Percentiles rank a stretch among this genome's conserved stretches.
These are phyloP conservation scores for Rhineura floridana DNA, from an alignment of 2,113 vertebrate genomes.

Conservation along the genomic window DNA sequence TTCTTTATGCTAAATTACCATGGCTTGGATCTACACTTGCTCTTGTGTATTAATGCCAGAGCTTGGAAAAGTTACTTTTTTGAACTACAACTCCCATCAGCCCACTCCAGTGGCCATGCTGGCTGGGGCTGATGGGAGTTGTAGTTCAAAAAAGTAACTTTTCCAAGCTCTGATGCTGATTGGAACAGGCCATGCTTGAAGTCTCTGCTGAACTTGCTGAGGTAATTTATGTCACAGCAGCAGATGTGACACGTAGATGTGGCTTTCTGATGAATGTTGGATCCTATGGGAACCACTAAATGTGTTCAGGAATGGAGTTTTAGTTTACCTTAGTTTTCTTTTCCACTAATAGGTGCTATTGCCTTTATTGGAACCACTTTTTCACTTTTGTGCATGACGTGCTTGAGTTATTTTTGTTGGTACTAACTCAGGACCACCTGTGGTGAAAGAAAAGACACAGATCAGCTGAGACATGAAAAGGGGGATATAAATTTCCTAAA, in stretches of 20 bases:
- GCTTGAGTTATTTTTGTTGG: constrained; percentile 33
- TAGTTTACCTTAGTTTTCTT: neutral
- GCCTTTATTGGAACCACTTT: constrained; percentile 35
- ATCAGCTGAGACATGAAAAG: constrained; percentile 43
- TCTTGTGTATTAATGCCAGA: too few relatives aligned
- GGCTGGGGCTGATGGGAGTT: too few relatives aligned
- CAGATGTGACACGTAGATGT: neutral
- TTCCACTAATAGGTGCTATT: constrained; percentile 40
- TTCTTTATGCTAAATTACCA: neutral
- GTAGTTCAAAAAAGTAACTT: too few relatives aligned
- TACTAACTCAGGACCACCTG: constrained; percentile 44
- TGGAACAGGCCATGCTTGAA: neutral
- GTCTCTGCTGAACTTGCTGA: neutral
- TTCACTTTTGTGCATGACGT: constrained; percentile 42
- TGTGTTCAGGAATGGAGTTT: neutral
- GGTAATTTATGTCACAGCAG: neutral
- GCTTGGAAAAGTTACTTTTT: too few relatives aligned
- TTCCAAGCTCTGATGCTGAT: neutral
- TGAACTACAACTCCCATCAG: too few relatives aligned
- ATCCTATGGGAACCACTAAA: neutral
- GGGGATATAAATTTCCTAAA: constrained; percentile 14
- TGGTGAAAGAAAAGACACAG: constrained; percentile 20
- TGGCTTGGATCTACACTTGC: neutral
- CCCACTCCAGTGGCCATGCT: too few relatives aligned
- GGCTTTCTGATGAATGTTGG: neutral